These are phyloP conservation scores for Onychomys leucogaster DNA, from an alignment of 2,797 vertebrate genomes.

Conservation along the genomic window DNA sequence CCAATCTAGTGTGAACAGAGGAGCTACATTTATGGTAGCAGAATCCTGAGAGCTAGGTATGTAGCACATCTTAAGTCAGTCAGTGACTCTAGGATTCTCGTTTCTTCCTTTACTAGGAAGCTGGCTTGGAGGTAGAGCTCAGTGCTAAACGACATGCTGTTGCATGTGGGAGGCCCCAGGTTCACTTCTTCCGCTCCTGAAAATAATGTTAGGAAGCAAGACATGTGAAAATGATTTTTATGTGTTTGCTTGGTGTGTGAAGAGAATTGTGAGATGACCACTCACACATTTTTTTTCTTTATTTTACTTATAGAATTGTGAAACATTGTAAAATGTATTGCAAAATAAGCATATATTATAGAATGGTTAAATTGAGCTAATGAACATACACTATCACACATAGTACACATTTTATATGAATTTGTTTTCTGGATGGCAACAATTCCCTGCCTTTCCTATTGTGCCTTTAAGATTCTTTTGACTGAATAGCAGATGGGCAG, in stretches of 20 bases:
- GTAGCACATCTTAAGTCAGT: not conserved
- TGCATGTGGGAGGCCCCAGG: not conserved
- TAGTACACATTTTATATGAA: not conserved
- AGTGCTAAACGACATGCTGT: not conserved
- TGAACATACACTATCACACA: not conserved
- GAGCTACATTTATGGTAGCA: constrained; percentile 26
- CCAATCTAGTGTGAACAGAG: constrained; percentile 9
- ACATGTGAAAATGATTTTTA: constrained; percentile 14
- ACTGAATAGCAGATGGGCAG: constrained; percentile 25
- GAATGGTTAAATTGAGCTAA: constrained; percentile 9
- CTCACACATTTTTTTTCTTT: not conserved
- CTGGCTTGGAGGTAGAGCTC: not conserved
- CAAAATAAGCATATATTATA: not conserved
- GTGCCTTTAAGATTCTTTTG: constrained; percentile 53
- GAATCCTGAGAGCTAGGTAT: not conserved
- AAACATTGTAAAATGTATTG: not conserved
- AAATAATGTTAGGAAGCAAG: not conserved
- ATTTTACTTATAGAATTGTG: not conserved
- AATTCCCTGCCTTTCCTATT: not conserved
- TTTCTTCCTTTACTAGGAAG: constrained; percentile 27
- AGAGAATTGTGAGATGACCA: not conserved
- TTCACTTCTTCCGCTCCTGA: not conserved
- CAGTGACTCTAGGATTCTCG: not conserved
- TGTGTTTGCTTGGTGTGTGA: not conserved
- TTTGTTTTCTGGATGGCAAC: constrained; percentile 45